Conservation (phyloP, 1,140 invertebrate species). For the Uloborus diversus region DNA sequence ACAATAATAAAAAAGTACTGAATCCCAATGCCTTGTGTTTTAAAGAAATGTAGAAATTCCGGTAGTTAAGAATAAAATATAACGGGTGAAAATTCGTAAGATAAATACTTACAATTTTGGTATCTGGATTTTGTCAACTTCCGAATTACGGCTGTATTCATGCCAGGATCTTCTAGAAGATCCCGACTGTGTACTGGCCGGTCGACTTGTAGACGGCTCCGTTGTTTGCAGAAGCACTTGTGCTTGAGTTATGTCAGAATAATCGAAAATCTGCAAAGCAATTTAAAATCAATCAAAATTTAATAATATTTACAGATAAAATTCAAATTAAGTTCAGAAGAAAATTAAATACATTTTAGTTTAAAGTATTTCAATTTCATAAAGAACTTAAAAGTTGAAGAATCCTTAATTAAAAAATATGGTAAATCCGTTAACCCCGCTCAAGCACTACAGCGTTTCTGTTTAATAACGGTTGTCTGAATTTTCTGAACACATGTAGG, state of each 20-base stretch:
- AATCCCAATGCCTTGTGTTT: too few species aligned
- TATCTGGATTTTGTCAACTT: constrained; percentile 95
- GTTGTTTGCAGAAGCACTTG: constrained; percentile 22
- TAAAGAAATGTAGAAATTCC: too few species aligned
- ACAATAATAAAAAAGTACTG: too few species aligned
- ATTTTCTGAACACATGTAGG: too few species aligned
- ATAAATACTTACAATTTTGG: constrained; percentile 89
- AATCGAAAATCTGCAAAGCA: constrained; percentile 60
- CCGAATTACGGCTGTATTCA: constrained; percentile 87
- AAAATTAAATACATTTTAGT: too few species aligned
- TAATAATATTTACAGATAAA: not conserved
- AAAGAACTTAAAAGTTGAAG: too few species aligned
- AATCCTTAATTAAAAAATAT: too few species aligned
- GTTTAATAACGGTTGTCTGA: too few species aligned
- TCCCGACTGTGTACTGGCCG: constrained; percentile 11
- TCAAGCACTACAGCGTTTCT: too few species aligned
- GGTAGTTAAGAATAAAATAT: not conserved
- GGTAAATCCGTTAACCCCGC: too few species aligned
- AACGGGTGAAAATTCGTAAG: not conserved
- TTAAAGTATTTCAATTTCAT: too few species aligned
- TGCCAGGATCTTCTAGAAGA: constrained; percentile 61
- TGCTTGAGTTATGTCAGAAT: constrained; percentile 61
- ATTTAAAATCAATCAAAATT: not conserved
- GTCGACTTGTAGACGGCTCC: constrained; percentile 10
- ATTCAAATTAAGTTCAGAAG: not conserved